Percentiles rank a stretch among this genome's conserved stretches.
Evolutionary conservation across 2,797 vertebrate species (phyloP).

Genomic region (Distichodus sexfasciatus): DNA sequence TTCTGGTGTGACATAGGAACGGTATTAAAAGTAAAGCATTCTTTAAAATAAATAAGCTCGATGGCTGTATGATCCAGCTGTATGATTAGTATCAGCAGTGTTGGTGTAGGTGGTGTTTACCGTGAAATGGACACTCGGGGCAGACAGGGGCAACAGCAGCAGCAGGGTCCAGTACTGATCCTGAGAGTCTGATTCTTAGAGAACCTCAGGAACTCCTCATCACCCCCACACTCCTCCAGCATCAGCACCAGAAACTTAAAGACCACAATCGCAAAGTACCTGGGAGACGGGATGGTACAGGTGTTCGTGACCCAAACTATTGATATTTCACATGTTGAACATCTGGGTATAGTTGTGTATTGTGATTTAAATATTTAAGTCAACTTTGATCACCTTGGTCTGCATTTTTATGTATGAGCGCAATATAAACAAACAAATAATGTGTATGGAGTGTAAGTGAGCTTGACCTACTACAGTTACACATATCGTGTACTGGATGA

Average conservation of each 20-base stretch:
- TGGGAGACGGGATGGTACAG: slow-evolving; percentile 35
- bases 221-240: slow-evolving; percentile 80
- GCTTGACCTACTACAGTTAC: background rate
- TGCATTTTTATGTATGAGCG: too few relatives aligned
- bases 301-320: too few relatives aligned
- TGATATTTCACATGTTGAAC: too few relatives aligned
- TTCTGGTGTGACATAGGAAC: too few relatives aligned
- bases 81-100: too few relatives aligned
- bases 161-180: slow-evolving; percentile 80
- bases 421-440: too few relatives aligned
- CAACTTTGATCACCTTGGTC: too few relatives aligned
- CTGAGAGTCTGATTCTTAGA: slow-evolving; percentile 68
- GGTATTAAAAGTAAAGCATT: too few relatives aligned
- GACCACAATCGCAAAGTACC: slow-evolving; percentile 84
- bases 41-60: too few relatives aligned
- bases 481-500: background rate
- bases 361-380: too few relatives aligned
- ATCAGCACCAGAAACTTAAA: slow-evolving; percentile 83
- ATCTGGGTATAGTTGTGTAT: slow-evolving; percentile 29
- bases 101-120: slow-evolving; percentile 52
- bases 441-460: background rate
- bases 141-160: slow-evolving; percentile 82
- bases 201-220: slow-evolving; percentile 64
- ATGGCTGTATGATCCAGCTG: too few relatives aligned
- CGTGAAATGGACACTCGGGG: slow-evolving; percentile 73